These are phyloP conservation scores for Eueides isabella DNA, from an alignment of 1,140 invertebrate genomes.

Conservation along the genomic window DNA sequence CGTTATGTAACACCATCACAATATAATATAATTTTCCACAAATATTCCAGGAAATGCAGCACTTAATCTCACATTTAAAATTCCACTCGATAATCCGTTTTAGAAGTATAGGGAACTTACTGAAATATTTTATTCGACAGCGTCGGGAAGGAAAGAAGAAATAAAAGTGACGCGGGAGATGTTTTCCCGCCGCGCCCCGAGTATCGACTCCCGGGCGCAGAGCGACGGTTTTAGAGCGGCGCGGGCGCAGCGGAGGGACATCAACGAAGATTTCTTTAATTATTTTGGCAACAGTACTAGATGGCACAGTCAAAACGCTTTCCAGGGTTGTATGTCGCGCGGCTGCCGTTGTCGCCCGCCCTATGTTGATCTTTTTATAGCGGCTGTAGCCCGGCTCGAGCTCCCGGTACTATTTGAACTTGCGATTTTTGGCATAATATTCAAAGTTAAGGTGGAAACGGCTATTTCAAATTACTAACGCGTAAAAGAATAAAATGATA, in stretches of 20 bases:
- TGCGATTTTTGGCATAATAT: conserved; percentile 41
- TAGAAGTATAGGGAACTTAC: conserved; percentile 75
- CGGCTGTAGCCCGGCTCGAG: conserved; percentile 76
- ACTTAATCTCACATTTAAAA: conserved; percentile 64
- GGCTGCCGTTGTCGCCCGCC: conserved; percentile 73
- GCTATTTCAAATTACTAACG: not conserved
- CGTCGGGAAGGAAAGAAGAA: conserved; percentile 80
- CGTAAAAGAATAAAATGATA: not conserved
- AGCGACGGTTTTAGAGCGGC: conserved; percentile 88
- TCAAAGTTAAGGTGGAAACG: conserved; percentile 23
- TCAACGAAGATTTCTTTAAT: conserved; percentile 86
- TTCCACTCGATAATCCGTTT: conserved; percentile 43
- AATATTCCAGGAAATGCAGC: conserved; percentile 54
- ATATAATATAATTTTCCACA: conserved; percentile 63
- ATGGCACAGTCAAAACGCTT: conserved; percentile 80
- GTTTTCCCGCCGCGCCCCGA: conserved; percentile 81
- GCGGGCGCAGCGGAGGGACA: conserved; percentile 80
- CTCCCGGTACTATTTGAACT: conserved; percentile 57
- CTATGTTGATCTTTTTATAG: conserved; percentile 83
- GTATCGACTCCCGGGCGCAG: conserved; percentile 83
- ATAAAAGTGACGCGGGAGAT: conserved; percentile 80
- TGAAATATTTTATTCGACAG: conserved; percentile 77
- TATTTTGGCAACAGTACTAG: conserved; percentile 87
- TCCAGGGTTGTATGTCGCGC: conserved; percentile 82
- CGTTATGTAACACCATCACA: conserved; percentile 81